phyloP scores from a whole-genome alignment of 2,888 invertebrate genomes.

The Allolobophora icterica region DNA sequence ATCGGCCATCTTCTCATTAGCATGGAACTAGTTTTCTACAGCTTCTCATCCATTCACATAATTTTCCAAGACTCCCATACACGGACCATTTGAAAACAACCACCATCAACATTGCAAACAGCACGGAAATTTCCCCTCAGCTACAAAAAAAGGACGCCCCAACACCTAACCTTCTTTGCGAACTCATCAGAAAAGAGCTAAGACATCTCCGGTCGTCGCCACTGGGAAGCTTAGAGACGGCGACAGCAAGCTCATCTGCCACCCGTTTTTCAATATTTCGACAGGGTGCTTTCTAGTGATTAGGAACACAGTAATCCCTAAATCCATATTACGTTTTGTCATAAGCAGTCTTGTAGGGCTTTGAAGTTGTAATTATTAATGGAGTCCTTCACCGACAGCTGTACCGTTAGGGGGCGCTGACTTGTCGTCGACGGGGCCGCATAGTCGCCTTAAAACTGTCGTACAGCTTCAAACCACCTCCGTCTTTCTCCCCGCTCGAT shows the following conservation, averaged over 20 bases:
- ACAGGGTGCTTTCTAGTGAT: background rate
- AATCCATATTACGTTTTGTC: slow-evolving; percentile 30
- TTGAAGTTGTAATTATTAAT: slow-evolving; percentile 28
- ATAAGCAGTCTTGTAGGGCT: slow-evolving; percentile 26
- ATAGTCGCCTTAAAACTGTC: slow-evolving; percentile 3
- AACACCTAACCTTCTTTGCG: background rate
- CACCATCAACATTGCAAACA: background rate
- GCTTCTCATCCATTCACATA: background rate
- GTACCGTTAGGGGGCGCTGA: background rate
- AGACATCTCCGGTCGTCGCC: background rate
- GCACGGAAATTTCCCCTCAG: background rate
- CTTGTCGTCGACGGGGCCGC: background rate
- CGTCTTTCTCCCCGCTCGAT: slow-evolving; percentile 6
- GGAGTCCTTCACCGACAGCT: slow-evolving; percentile 17
- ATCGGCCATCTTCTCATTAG: background rate
- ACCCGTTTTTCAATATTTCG: background rate
- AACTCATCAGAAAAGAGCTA: background rate
- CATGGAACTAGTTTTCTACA: background rate
- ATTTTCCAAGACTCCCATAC: background rate
- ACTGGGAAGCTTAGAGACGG: background rate
- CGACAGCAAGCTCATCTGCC: background rate
- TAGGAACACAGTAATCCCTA: slow-evolving; percentile 5
- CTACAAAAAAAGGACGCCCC: background rate
- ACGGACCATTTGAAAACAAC: background rate
- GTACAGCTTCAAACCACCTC: slow-evolving; percentile 7